Evolutionary conservation across 2,888 invertebrate species (phyloP), one percentile per base, ranked within the genome.

Genomic region (Drosophila mettleri): DNA sequence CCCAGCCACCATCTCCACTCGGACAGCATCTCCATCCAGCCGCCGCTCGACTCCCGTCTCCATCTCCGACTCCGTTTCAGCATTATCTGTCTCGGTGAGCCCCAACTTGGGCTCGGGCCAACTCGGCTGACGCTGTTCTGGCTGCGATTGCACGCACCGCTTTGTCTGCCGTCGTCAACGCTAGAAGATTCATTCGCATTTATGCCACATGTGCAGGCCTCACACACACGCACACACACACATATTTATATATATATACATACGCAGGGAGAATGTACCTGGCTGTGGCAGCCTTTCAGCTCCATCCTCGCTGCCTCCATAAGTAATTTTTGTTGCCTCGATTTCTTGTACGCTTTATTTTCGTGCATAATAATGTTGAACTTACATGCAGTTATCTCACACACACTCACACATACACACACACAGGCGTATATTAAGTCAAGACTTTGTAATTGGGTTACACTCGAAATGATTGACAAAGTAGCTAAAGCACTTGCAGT

Each of bases 81-180:
- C 45, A 2, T 24, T 24, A 43, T 24, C 43, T n/a, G 43, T 24
- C 43, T 24, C 43, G 43, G 2, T 16, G 34, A 36, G 10, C 14
- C 31, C 20, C 18, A 18, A 12, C 6, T 12, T 10, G 31, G 29
- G 29, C 29, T 27, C 48, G 48, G 48, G 48, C 48, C 29, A 31
- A 14, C 53, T n/a, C n/a, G n/a, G 43, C 77, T 80, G 87, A 86
- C 85, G 86, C 83, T 86, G 70, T 53, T 82, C 57, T 82, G 88
- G 80, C 83, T 85, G 78, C 77, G 71, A 61, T 69, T 72, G 88
- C 83, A 88, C 88, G 85, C 85, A 85, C 85, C 85, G 86, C 86
- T 83, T 76, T 88, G 85, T 85, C 85, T 85, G 88, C 78, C 73
- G 62, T 66, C 75, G 52, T 65, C 70, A 67, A 52, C 57, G 64